Percentiles rank a stretch among this genome's conserved stretches.
These are phyloP conservation scores for Schizotus pectinicornis DNA, from an alignment of 2,888 invertebrate genomes.

Conservation along the genomic window DNA sequence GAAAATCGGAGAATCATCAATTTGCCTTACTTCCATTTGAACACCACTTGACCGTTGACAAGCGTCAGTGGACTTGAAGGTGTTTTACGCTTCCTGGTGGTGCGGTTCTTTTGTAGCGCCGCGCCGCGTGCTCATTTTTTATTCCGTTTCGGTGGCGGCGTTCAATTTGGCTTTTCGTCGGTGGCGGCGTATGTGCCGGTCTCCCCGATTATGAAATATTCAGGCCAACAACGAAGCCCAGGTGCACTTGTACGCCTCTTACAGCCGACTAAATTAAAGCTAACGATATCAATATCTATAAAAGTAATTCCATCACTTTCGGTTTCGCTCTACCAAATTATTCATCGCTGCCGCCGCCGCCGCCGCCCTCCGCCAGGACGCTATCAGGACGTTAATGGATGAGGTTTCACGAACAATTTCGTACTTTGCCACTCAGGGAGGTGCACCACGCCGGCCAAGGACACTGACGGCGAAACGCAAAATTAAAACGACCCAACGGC, in stretches of 20 bases:
- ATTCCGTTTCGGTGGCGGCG: conserved; percentile 21
- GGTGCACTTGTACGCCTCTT: conserved; percentile 53
- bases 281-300: conserved; percentile 56
- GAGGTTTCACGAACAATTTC: conserved; percentile 18
- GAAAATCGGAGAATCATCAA: no score
- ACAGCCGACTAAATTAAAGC: conserved; percentile 52
- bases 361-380: background rate
- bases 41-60: no score
- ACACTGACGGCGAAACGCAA: conserved; percentile 14
- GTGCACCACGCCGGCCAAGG: conserved; percentile 12
- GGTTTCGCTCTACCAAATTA: conserved; percentile 42
- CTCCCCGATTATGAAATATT: conserved; percentile 45
- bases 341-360: conserved; percentile 37
- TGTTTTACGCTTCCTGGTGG: no score
- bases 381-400: conserved; percentile 27
- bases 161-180: conserved; percentile 30
- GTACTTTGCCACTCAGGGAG: conserved; percentile 1
- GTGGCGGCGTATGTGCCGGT: conserved; percentile 14
- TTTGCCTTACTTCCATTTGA: no score
- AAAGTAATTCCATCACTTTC: conserved; percentile 55
- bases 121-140: conserved; percentile 17
- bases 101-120: no score
- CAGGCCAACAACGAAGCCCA: conserved; percentile 45
- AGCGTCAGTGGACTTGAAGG: no score
- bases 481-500: conserved; percentile 17